A percentile compares a stretch with the other conserved stretches of the same genome.
These are phyloP conservation scores for Centropristis striata DNA, from an alignment of 2,113 vertebrate species.

Conservation along the genomic window DNA sequence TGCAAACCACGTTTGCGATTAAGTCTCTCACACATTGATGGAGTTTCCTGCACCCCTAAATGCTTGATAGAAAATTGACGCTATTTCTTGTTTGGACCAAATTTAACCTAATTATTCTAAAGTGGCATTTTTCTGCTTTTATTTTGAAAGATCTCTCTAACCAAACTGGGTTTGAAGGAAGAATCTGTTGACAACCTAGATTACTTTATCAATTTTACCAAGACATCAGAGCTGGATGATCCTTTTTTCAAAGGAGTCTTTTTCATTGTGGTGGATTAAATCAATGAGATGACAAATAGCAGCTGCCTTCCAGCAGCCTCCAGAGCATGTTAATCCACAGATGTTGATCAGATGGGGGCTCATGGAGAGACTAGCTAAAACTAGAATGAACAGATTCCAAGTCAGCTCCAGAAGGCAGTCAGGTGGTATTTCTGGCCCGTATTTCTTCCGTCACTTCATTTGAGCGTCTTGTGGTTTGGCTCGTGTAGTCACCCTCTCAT, in stretches of 20 bases:
- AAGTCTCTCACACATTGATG: neutral
- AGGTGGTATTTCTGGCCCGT: neutral
- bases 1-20: conserved; percentile 5
- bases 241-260: neutral
- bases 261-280: neutral
- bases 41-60: neutral
- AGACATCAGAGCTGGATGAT: neutral
- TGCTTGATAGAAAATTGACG: neutral
- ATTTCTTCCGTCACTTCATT: neutral
- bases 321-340: conserved; percentile 7
- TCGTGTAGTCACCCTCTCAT: neutral
- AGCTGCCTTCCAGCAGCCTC: conserved; percentile 23
- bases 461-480: neutral
- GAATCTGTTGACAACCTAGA: neutral
- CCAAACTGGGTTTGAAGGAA: neutral
- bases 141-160: conserved; percentile 5
- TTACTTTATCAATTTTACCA: neutral
- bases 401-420: neutral
- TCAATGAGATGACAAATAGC: neutral
- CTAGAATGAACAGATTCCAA: neutral
- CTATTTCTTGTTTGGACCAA: conserved; percentile 2
- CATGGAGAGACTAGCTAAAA: neutral
- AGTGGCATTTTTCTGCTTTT: neutral
- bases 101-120: neutral
- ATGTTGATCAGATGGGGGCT: neutral